Conservation (phyloP, 30 jellyfish, hydroid and myxozoan genomes). For the Hydractinia symbiolongicarpus region DNA sequence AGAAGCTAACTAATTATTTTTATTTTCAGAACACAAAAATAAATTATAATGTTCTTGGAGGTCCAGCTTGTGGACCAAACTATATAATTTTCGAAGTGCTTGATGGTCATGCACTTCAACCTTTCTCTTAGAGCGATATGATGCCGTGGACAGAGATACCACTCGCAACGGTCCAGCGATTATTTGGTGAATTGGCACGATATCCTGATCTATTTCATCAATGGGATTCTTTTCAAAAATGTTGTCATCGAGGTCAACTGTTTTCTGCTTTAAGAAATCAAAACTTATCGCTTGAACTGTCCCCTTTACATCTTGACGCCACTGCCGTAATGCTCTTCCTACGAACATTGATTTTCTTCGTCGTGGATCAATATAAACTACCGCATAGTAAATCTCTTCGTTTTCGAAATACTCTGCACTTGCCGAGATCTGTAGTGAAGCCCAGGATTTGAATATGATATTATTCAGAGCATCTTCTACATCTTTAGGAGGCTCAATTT, state of each 20-base stretch:
- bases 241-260: slow-evolving; percentile 3
- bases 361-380: not conserved
- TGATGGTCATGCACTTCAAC: not conserved
- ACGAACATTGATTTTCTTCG: not conserved
- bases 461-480: not conserved
- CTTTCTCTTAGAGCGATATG: not conserved
- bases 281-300: not conserved
- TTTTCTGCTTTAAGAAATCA: not conserved
- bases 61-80: not conserved
- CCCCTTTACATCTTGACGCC: not conserved
- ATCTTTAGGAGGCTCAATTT: not conserved
- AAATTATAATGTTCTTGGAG: not conserved
- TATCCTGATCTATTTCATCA: not conserved
- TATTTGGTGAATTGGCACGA: slow-evolving; percentile 1
- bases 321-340: not conserved
- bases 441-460: no score
- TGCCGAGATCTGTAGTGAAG: not conserved
- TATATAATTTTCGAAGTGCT: not conserved
- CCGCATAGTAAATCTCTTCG: not conserved
- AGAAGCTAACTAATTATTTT: not conserved
- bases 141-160: not conserved
- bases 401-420: not conserved
- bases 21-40: not conserved
- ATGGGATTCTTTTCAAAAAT: not conserved
- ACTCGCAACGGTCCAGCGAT: not conserved